A percentile compares a stretch with the other conserved stretches of the same genome.
Conservation (phyloP, 2,113 vertebrate species). For the Nycticebus coucang region DNA sequence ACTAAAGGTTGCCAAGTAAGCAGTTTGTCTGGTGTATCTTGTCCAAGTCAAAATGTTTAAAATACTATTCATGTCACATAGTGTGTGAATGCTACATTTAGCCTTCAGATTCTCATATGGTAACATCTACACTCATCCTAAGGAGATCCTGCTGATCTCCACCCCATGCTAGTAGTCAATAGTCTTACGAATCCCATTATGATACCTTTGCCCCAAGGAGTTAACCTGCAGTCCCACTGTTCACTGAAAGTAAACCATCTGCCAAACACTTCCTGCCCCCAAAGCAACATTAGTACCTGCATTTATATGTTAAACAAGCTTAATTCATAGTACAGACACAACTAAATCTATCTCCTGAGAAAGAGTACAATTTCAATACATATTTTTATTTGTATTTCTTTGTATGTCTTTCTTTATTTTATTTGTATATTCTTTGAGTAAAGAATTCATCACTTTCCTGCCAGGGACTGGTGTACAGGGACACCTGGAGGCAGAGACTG, state of each 20-base stretch:
- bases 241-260: background rate
- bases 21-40: background rate
- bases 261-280: background rate
- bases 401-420: too few species aligned
- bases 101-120: background rate
- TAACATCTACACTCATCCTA: slow-evolving; percentile 4
- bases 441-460: background rate
- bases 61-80: background rate
- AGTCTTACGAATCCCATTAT: background rate
- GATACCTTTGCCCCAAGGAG: background rate
- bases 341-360: background rate
- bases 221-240: background rate
- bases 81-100: background rate
- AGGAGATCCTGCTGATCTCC: background rate
- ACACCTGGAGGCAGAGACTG: background rate
- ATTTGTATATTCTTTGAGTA: too few species aligned
- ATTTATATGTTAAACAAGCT: background rate
- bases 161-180: background rate
- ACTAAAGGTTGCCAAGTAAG: background rate
- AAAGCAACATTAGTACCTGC: background rate
- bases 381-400: too few species aligned
- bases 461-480: background rate
- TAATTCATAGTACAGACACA: background rate
- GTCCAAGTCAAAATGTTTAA: slow-evolving; percentile 43
- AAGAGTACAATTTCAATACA: background rate